phyloP scores from a whole-genome alignment of 2,113 vertebrate species.

The Mionectes macconnelli region DNA sequence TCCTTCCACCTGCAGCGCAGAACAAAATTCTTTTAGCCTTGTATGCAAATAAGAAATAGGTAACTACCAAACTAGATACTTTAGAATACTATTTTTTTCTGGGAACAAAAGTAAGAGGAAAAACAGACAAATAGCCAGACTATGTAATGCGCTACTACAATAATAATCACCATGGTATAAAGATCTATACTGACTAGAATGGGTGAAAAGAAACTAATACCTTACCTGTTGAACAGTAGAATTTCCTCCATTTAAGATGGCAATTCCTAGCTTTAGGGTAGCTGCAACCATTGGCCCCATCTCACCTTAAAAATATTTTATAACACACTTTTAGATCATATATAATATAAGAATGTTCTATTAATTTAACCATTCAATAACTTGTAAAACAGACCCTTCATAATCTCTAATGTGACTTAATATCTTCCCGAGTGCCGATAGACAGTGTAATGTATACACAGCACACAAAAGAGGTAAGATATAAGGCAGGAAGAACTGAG shows the following conservation, averaged over 20 bases:
- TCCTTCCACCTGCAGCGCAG: not conserved
- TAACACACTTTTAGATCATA: not conserved
- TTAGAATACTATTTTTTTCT: not conserved
- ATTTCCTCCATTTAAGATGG: conserved; percentile 94
- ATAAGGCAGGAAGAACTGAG: not conserved
- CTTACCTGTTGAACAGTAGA: conserved; percentile 94
- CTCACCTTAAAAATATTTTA: conserved; percentile 79
- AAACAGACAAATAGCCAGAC: not conserved
- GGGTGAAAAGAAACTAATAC: not conserved
- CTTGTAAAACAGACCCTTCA: not conserved
- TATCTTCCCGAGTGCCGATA: not conserved
- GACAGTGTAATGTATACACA: not conserved
- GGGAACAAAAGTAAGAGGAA: not conserved
- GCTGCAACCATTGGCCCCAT: conserved; percentile 96
- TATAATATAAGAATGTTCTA: not conserved
- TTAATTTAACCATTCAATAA: not conserved
- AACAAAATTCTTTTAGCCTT: not conserved
- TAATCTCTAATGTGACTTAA: not conserved
- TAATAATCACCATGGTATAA: not conserved
- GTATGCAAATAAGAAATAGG: not conserved
- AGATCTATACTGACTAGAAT: not conserved
- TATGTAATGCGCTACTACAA: fast-evolving
- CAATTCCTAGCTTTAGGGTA: conserved; percentile 93
- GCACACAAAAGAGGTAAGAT: not conserved
- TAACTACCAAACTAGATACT: not conserved